A percentile compares a stretch with the other conserved stretches of the same genome.
Evolutionary conservation across 2,113 vertebrate genomes (phyloP).

Genomic region (Pelmatolapia mariae): DNA sequence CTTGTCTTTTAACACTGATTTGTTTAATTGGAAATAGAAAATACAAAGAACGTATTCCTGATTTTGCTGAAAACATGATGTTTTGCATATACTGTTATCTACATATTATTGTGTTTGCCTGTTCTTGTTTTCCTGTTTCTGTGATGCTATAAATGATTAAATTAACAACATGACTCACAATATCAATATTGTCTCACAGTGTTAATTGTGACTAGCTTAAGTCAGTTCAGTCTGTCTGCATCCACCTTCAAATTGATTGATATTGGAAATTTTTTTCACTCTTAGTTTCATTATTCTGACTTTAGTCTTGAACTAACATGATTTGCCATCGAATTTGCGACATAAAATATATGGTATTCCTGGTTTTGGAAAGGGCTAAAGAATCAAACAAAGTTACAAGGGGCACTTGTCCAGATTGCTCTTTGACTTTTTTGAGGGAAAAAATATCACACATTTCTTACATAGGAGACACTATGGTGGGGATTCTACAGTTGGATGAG

Average conservation of each 20-base stretch:
- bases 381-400: accelerated
- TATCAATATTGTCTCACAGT: neutral
- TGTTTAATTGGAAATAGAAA: accelerated
- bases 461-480: neutral
- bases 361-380: neutral
- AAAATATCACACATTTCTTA: accelerated
- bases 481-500: neutral
- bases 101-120: neutral
- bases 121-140: neutral
- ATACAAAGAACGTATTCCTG: neutral
- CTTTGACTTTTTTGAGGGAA: accelerated
- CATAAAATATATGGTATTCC: accelerated
- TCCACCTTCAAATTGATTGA: accelerated
- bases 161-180: neutral
- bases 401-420: neutral
- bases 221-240: accelerated
- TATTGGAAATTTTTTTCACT: neutral
- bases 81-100: accelerated
- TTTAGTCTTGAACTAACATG: accelerated
- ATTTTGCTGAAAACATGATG: accelerated
- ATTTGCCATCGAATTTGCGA: accelerated
- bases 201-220: neutral
- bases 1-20: accelerated
- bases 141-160: accelerated
- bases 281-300: neutral